Evolutionary conservation across 2,888 invertebrate species (phyloP).

Genomic region (Caprella mutica): DNA sequence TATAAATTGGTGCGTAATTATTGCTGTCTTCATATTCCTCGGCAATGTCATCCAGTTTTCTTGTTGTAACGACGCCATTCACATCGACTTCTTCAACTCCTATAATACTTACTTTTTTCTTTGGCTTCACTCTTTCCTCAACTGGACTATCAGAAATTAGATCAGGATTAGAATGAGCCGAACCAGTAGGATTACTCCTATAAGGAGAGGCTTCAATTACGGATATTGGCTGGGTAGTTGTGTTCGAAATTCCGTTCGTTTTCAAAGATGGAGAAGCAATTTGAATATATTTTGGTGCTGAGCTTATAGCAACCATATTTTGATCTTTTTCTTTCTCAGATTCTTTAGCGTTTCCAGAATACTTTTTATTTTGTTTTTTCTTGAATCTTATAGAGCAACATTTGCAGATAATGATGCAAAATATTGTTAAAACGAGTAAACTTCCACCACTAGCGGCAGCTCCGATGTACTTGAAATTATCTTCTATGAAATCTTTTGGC

Average conservation of each 20-base stretch:
- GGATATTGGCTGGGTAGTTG: slow-evolving; percentile 29
- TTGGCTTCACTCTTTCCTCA: slow-evolving; percentile 24
- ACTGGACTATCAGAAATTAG: slow-evolving; percentile 26
- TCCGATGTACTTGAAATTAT: slow-evolving; percentile 12
- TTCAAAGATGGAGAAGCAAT: slow-evolving; percentile 33
- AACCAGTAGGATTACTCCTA: slow-evolving; percentile 18
- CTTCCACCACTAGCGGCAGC: slow-evolving; percentile 3
- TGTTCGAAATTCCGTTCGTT: slow-evolving; percentile 21
- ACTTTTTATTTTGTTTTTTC: too few relatives aligned
- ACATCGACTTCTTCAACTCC: slow-evolving; percentile 32
- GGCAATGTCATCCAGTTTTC: slow-evolving; percentile 28
- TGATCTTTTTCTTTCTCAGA: slow-evolving; percentile 11
- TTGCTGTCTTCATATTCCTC: slow-evolving; percentile 27
- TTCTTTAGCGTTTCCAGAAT: slow-evolving; percentile 15
- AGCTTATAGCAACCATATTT: slow-evolving; percentile 13
- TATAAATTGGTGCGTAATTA: slow-evolving; percentile 13
- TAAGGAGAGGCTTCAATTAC: slow-evolving; percentile 30
- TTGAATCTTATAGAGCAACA: slow-evolving; percentile 28
- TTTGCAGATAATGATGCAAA: slow-evolving; percentile 22
- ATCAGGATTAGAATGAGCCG: slow-evolving; percentile 29
- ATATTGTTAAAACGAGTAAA: slow-evolving; percentile 14
- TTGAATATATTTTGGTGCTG: slow-evolving; percentile 32
- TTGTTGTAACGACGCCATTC: slow-evolving; percentile 19
- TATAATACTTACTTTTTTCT: slow-evolving; percentile 29
- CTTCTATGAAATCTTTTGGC: slow-evolving; percentile 4